Evolutionary conservation across 2,113 vertebrate genomes (phyloP).

Genomic region (Myotis brandtii): DNA sequence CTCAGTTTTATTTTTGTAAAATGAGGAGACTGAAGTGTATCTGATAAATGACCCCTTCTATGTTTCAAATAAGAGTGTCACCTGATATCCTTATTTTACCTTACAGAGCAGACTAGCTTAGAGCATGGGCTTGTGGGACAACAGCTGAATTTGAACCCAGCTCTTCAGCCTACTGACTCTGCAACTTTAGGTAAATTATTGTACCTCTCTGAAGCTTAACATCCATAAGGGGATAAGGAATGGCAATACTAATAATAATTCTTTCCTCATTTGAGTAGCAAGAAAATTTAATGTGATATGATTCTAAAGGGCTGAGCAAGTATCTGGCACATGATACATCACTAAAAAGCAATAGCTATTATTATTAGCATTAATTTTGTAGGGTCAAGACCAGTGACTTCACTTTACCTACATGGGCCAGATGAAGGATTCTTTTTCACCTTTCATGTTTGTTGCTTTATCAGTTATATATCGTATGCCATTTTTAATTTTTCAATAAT

Average conservation of each 20-base stretch:
- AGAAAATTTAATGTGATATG: constrained; percentile 8
- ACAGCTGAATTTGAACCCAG: not conserved
- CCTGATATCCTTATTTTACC: not conserved
- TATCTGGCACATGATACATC: not conserved
- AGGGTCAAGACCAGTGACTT: not conserved
- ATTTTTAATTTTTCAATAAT: constrained; percentile 43
- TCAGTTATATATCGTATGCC: not conserved
- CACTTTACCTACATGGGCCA: not conserved
- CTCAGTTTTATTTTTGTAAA: not conserved
- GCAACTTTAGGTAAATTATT: not conserved
- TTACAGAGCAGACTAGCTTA: not conserved
- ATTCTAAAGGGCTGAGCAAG: not conserved
- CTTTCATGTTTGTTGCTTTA: not conserved
- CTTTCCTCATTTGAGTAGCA: not conserved
- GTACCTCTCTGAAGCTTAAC: not conserved
- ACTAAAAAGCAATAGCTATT: not conserved
- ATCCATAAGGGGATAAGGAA: not conserved
- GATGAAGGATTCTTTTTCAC: not conserved
- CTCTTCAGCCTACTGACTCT: not conserved
- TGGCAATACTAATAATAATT: not conserved
- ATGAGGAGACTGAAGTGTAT: not conserved
- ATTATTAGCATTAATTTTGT: not conserved
- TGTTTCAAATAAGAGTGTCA: not conserved
- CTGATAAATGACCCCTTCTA: too few species aligned
- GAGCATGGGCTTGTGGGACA: not conserved